phyloP scores from a whole-genome alignment of 2,797 vertebrate genomes.

The Heliangelus exortis region DNA sequence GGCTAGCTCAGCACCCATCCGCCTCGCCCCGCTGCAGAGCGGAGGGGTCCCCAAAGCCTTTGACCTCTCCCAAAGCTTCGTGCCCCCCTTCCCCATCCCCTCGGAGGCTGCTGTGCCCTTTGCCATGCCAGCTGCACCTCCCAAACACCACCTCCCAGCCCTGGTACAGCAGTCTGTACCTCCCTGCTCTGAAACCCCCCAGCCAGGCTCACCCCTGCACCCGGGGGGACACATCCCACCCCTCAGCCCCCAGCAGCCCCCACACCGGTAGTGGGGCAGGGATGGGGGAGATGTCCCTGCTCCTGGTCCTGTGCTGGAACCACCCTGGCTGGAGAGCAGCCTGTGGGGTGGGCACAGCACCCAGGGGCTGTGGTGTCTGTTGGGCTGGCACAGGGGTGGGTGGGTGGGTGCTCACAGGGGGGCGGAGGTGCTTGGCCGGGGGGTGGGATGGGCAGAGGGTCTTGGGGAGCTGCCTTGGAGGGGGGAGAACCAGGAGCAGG shows the following conservation, averaged over 20 bases:
- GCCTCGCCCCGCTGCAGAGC: neutral
- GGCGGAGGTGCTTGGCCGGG: accelerated
- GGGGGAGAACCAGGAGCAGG: neutral
- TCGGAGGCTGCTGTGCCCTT: constrained; percentile 47
- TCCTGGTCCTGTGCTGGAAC: neutral
- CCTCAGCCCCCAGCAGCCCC: constrained; percentile 64
- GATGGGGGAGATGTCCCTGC: neutral
- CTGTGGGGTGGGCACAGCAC: neutral
- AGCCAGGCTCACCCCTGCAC: constrained; percentile 61
- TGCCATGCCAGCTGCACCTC: neutral
- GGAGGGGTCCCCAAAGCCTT: constrained; percentile 26
- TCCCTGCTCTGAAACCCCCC: constrained; percentile 27
- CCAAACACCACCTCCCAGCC: constrained; percentile 73
- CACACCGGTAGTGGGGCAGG: constrained; percentile 69
- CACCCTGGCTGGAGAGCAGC: neutral
- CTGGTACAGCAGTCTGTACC: constrained; percentile 39
- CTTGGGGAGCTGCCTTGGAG: neutral
- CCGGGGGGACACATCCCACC: constrained; percentile 55
- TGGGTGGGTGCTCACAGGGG: neutral
- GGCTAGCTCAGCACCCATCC: neutral
- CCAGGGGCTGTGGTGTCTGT: neutral
- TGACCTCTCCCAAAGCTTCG: constrained; percentile 4
- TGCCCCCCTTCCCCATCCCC: constrained; percentile 29
- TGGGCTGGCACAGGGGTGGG: neutral
- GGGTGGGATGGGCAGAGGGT: neutral